phyloP scores from a whole-genome alignment of 2,888 invertebrate species.

The Cephus runcator region DNA sequence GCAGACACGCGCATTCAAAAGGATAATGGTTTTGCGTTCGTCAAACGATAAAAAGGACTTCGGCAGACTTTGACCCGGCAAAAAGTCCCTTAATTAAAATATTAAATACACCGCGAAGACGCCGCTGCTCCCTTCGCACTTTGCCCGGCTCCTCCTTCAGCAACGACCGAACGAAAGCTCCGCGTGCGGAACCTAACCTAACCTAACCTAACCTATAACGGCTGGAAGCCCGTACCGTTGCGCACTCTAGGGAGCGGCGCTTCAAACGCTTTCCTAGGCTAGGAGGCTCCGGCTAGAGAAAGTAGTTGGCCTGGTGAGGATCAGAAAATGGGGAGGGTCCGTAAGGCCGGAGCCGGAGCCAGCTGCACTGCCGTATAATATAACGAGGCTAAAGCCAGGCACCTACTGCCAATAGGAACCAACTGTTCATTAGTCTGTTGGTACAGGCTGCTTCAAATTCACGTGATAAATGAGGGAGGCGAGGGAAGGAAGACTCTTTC shows the following conservation, averaged over 20 bases:
- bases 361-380: constrained; percentile 57
- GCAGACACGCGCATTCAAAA: not conserved
- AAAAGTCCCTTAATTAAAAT: not conserved
- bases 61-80: too few relatives aligned
- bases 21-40: too few relatives aligned
- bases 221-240: not conserved
- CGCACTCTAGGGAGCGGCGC: not conserved
- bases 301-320: constrained; percentile 12
- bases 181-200: too few relatives aligned
- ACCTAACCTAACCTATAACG: too few relatives aligned
- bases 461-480: not conserved
- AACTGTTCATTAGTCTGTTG: constrained; percentile 61
- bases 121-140: constrained; percentile 1
- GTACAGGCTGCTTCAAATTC: constrained; percentile 22
- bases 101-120: not conserved
- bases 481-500: too few relatives aligned
- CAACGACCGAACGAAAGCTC: too few relatives aligned
- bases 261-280: constrained; percentile 1
- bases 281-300: constrained; percentile 2
- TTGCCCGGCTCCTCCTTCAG: too few relatives aligned
- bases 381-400: constrained; percentile 52
- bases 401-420: constrained; percentile 58
- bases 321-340: constrained; percentile 25
- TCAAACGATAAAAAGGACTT: too few relatives aligned
- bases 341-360: constrained; percentile 43